Conservation (phyloP, 1,140 invertebrate species). For the Macrotrachela quadricornifera region DNA sequence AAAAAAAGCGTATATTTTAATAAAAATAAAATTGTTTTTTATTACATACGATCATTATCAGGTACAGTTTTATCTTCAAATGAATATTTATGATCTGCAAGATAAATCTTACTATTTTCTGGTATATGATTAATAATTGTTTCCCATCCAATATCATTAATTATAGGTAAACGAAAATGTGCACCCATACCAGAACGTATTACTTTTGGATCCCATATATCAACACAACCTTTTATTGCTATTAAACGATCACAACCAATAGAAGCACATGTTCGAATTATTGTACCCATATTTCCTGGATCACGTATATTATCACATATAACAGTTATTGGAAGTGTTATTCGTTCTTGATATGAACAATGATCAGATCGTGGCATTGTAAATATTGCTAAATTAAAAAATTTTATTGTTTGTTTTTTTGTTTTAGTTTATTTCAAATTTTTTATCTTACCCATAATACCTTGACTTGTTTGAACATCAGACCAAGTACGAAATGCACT, state of each 20-base stretch:
- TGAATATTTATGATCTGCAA: slow-evolving; percentile 34
- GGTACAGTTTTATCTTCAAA: not conserved
- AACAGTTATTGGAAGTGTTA: slow-evolving; percentile 45
- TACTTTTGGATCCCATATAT: slow-evolving; percentile 69
- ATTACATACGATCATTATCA: slow-evolving; percentile 4
- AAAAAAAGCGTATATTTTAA: not conserved
- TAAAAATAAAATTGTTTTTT: not conserved
- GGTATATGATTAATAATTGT: slow-evolving; percentile 36
- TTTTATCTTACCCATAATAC: slow-evolving; percentile 3
- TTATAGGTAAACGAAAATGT: slow-evolving; percentile 54
- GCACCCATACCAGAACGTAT: slow-evolving; percentile 53
- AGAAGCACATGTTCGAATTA: slow-evolving; percentile 54
- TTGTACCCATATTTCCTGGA: slow-evolving; percentile 59
- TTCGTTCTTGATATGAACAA: no score
- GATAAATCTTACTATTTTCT: slow-evolving; percentile 37
- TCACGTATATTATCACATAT: slow-evolving; percentile 71
- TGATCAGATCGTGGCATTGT: no score
- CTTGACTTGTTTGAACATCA: slow-evolving; percentile 6
- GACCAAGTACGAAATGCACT: slow-evolving; percentile 57
- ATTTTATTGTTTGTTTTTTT: no score
- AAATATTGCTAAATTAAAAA: slow-evolving; percentile 18
- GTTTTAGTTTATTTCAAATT: no score
- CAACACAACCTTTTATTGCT: slow-evolving; percentile 61
- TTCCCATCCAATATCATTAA: slow-evolving; percentile 41
- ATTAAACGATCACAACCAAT: slow-evolving; percentile 53